These are phyloP conservation scores for Pelosia muscerda DNA, from an alignment of 2,888 invertebrate genomes.

Conservation along the genomic window DNA sequence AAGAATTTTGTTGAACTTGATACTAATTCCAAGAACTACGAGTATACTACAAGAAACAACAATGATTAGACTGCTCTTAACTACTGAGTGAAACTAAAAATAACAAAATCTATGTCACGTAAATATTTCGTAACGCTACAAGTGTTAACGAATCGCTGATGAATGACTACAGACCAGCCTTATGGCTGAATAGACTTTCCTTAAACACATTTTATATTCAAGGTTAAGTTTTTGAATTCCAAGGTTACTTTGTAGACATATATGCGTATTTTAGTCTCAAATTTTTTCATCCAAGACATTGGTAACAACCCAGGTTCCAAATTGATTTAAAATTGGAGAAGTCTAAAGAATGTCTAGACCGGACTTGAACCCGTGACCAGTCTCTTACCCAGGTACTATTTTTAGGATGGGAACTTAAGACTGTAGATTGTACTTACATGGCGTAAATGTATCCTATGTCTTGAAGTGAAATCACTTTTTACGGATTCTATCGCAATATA, in stretches of 20 bases:
- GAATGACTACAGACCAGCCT: not conserved
- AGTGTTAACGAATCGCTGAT: constrained; percentile 3
- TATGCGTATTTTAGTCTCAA: not conserved
- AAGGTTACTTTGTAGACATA: not conserved
- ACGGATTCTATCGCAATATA: too few species aligned
- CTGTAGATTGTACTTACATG: too few species aligned
- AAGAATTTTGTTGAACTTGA: not conserved
- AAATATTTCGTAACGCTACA: constrained; percentile 12
- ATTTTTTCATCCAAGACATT: not conserved
- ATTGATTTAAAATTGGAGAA: too few species aligned
- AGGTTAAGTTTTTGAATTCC: not conserved
- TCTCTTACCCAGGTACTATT: too few species aligned
- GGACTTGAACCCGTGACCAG: too few species aligned
- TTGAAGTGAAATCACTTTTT: too few species aligned
- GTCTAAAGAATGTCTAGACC: too few species aligned
- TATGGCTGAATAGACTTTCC: too few species aligned
- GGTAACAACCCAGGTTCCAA: not conserved
- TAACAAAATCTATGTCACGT: constrained; percentile 1
- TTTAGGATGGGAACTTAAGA: too few species aligned
- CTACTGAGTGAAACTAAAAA: not conserved
- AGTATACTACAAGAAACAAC: too few species aligned
- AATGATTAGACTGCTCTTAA: not conserved
- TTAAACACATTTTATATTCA: not conserved
- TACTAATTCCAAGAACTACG: too few species aligned
- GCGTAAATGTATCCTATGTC: too few species aligned